Evolutionary conservation across 1,140 invertebrate species (phyloP), one percentile per base, ranked within the genome.

Genomic region (Leucophenga varia): DNA sequence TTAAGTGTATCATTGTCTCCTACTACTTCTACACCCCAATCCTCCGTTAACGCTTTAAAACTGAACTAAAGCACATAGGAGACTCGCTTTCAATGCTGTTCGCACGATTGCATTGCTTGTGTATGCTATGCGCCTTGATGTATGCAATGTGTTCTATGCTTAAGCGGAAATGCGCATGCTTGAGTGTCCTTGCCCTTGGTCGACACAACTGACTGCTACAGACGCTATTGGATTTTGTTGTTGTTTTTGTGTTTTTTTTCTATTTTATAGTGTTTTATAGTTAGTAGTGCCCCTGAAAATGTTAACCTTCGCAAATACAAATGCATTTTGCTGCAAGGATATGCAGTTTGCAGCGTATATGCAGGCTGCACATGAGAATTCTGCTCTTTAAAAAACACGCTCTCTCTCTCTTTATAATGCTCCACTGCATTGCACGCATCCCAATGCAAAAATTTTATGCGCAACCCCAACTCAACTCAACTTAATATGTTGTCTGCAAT

Each of bases 131-230:
- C 40, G 47, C 22, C 35, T 47, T 36, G 31, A 20, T 47, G 40
- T 50, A 36, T 54, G 51, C 50, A 55, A 53, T 28, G 43, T 9
- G 3, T 16, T 48, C 36, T 16, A 8, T 13, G 22, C 47, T 39
- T 22, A 65, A 54, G 57, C 63, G 63, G 63, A 68, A 68, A 68
- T 68, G 64, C 64, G 64, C 64, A 69, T 70, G 64, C 64, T 55
- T 69, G 58, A 52, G 64, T 69, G 64, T 69, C 64, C 64, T 69
- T 69, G 64, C 64, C 64, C 64, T 69, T 69, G 64, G 64, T 63
- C 41, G 20, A 30, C 21, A 52, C n/a, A n/a, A n/a, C n/a, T n/a
- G n/a, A n/a, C 50, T 43, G 39, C 42, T 35, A 39, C n/a, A n/a
- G n/a, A 28, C 28, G 44, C 43, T 35, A 35, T 39, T 35, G 19